Percentiles rank a stretch among this genome's conserved stretches.
phyloP scores from a whole-genome alignment of 1,140 invertebrate species.

The Lamellibrachia luymesi region DNA sequence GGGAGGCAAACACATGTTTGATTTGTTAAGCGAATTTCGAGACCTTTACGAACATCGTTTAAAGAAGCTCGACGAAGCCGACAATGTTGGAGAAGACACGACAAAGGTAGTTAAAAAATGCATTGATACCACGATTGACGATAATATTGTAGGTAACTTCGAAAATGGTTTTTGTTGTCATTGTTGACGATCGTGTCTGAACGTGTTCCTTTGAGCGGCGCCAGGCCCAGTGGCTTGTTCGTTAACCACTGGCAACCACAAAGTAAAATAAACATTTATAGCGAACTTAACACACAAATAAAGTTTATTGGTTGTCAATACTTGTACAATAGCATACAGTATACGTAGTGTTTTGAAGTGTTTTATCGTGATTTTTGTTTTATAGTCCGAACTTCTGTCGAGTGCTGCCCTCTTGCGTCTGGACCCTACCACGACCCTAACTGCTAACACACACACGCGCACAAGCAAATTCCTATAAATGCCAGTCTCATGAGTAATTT shows the following conservation, averaged over 20 bases:
- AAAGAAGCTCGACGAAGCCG: constrained; percentile 45
- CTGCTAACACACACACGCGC: not conserved
- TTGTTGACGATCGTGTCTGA: not conserved
- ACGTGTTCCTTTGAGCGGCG: constrained; percentile 7
- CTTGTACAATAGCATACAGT: not conserved
- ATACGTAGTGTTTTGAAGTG: not conserved
- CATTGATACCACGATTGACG: not conserved
- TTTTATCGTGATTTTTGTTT: not conserved
- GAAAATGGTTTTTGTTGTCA: constrained; percentile 33
- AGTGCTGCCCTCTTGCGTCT: not conserved
- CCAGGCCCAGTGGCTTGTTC: not conserved
- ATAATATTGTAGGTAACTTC: constrained; percentile 67
- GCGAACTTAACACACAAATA: not conserved
- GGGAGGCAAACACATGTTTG: not conserved
- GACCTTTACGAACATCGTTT: constrained; percentile 47
- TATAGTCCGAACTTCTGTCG: not conserved
- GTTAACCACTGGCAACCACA: not conserved
- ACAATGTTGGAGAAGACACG: constrained; percentile 44
- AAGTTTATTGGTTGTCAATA: not conserved
- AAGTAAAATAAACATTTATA: not conserved
- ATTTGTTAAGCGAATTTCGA: constrained; percentile 47
- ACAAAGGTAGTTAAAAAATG: constrained; percentile 35
- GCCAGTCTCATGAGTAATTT: not conserved
- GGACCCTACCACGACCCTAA: not conserved
- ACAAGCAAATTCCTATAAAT: not conserved